A percentile compares a stretch with the other conserved stretches of the same genome.
Conservation (phyloP, 1,140 invertebrate species). For the Aphidius gifuensis region DNA sequence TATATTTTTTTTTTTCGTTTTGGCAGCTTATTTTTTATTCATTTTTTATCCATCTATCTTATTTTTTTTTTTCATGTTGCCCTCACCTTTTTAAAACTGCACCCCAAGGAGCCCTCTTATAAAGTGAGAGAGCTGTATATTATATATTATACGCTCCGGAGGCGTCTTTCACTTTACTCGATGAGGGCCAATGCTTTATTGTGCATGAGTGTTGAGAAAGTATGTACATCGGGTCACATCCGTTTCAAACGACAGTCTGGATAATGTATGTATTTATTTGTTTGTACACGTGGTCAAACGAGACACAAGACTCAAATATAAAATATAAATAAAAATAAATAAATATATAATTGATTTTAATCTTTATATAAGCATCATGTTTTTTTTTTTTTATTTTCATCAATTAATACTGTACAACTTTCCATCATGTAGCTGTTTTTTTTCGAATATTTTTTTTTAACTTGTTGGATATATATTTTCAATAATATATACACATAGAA, state of each 20-base stretch:
- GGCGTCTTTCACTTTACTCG: background rate
- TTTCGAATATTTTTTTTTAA: too few species aligned
- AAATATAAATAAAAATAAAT: background rate
- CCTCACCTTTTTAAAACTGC: too few species aligned
- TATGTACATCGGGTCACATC: background rate
- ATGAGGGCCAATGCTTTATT: background rate
- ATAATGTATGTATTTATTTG: constrained; percentile 30
- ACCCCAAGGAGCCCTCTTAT: too few species aligned
- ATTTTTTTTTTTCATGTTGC: too few species aligned
- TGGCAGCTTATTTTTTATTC: too few species aligned
- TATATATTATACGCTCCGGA: background rate
- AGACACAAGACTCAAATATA: constrained; percentile 2
- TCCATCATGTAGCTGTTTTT: too few species aligned
- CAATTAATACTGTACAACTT: too few species aligned
- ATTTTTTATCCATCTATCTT: too few species aligned
- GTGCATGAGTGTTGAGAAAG: constrained; percentile 7
- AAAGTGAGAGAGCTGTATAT: too few species aligned
- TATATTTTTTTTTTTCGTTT: too few species aligned
- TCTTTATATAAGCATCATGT: background rate
- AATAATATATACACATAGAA: too few species aligned
- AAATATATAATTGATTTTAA: background rate
- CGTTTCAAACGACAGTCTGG: constrained; percentile 16
- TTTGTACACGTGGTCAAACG: constrained; percentile 20
- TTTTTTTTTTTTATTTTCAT: background rate
- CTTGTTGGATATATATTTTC: too few species aligned